A percentile compares a stretch with the other conserved stretches of the same genome.
phyloP scores from a whole-genome alignment of 2,113 vertebrate species.

The Sula dactylatra region DNA sequence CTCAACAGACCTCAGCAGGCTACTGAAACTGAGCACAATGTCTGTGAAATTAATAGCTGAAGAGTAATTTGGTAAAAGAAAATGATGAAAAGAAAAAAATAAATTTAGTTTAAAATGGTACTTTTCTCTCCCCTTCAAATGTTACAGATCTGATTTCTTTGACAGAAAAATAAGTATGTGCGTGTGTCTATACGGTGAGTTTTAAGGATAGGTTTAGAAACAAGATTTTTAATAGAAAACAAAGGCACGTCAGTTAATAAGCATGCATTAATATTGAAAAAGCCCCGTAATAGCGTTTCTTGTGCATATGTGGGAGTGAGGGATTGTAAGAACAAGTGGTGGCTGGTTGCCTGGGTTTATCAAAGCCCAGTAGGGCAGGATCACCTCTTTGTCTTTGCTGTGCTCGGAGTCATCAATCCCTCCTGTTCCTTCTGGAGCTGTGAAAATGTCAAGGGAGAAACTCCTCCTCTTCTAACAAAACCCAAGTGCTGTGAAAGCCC shows the following conservation, averaged over 20 bases:
- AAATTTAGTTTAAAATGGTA: neutral
- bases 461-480: neutral
- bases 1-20: slow-evolving; percentile 15
- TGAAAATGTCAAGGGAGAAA: slow-evolving; percentile 66
- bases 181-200: neutral
- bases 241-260: slow-evolving; percentile 60
- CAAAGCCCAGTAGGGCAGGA: slow-evolving; percentile 73
- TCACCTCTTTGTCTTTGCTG: slow-evolving; percentile 67
- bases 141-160: slow-evolving; percentile 17
- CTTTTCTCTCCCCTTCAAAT: slow-evolving; percentile 57
- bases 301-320: slow-evolving; percentile 62
- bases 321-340: slow-evolving; percentile 74
- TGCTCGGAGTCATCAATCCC: slow-evolving; percentile 57
- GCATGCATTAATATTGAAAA: slow-evolving; percentile 33
- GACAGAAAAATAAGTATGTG: slow-evolving; percentile 43
- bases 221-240: slow-evolving; percentile 52
- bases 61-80: slow-evolving; percentile 30
- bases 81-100: slow-evolving; percentile 49
- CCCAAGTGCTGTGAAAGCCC: neutral
- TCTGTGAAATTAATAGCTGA: slow-evolving; percentile 11
- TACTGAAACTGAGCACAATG: slow-evolving; percentile 41
- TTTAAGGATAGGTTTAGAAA: slow-evolving; percentile 51
- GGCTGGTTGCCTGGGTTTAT: slow-evolving; percentile 76
- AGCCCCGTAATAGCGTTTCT: slow-evolving; percentile 26
- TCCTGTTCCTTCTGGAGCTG: slow-evolving; percentile 54